Percentiles rank a stretch among this genome's conserved stretches.
phyloP scores from a whole-genome alignment of 1,140 invertebrate genomes.

The Pseudomyrmex cubaensis region DNA sequence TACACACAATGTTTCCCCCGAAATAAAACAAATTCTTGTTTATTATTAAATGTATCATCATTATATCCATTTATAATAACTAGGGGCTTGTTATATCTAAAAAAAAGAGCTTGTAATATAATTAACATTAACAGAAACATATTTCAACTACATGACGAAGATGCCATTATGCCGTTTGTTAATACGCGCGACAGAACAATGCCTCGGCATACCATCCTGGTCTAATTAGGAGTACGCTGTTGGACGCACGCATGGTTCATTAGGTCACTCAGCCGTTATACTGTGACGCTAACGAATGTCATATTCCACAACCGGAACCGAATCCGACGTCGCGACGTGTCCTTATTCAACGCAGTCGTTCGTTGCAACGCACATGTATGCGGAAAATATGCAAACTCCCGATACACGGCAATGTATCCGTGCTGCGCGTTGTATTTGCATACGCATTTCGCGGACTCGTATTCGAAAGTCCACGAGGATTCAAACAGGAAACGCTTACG shows the following conservation, averaged over 20 bases:
- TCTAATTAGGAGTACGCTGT: slow-evolving; percentile 54
- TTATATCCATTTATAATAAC: neutral
- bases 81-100: neutral
- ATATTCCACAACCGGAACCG: slow-evolving; percentile 35
- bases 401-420: neutral
- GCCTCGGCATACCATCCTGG: slow-evolving; percentile 17
- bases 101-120: slow-evolving; percentile 21
- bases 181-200: slow-evolving; percentile 52
- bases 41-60: neutral
- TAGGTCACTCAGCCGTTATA: slow-evolving; percentile 55
- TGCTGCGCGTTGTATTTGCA: slow-evolving; percentile 10
- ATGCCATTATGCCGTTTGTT: slow-evolving; percentile 52
- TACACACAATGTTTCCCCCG: neutral
- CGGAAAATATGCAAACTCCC: slow-evolving; percentile 45
- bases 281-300: slow-evolving; percentile 49
- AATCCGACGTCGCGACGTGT: slow-evolving; percentile 36
- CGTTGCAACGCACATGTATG: slow-evolving; percentile 22
- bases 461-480: slow-evolving; percentile 23
- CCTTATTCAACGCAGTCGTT: slow-evolving; percentile 34
- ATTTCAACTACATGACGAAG: slow-evolving; percentile 28
- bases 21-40: neutral
- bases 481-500: slow-evolving; percentile 10
- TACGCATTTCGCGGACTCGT: slow-evolving; percentile 31
- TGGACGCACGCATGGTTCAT: slow-evolving; percentile 60
- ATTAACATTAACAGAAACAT: slow-evolving; percentile 44